Base-by-base conservation (phyloP, 2,113 vertebrate species). In the Antigone vipio region DNA sequence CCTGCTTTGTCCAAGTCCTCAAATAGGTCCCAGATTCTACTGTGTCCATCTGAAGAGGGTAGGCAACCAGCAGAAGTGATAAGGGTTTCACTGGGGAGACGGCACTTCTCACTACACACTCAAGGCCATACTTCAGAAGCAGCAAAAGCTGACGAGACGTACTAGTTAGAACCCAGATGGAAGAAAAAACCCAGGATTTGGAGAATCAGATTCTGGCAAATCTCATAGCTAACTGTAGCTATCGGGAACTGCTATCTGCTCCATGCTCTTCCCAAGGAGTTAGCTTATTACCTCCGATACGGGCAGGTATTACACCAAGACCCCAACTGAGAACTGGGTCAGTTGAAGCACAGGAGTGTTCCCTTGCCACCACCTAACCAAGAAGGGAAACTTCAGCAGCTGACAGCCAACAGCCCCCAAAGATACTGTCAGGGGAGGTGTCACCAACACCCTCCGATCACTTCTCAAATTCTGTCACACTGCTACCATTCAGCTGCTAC, bases 361-460 rank as follows among this genome's bases (percentile, higher is more conserved):
- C 76, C 72, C 17, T 24, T 18, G 7, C 1, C 47, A 49, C 8
- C 34, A 32, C 2, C 0, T 9, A 42, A 32, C 23, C 16, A n/a
- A 34, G 47, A 12, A 32, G 14, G 27, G 45, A 38, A 40, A 3
- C 32, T 9, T 9, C 29, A 68, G 79, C 50, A 78, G 69, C 52
- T 8, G 62, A 67, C 59, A 89, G 89, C 22, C 84, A 83, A 26
- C 38, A 80, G 53, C 40, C 35, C 27, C 50, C 49, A 73, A 5
- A 18, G 26, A 2, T 6, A 2, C 72, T 23, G 58, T 1, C 72
- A 79, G 72, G 55, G 26, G 20, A 84, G 32, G 35, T n/a, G 84
- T 2, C 76, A 80, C 0, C 68, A 45, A 32, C 76, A 69, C 17
- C 67, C 77, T 45, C 10, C 21, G 1, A 45, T 4, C 66, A 2